Base-by-base conservation (phyloP, 64 coral and sea anemone genomes). In the Hydrozoanthus tunicans region DNA sequence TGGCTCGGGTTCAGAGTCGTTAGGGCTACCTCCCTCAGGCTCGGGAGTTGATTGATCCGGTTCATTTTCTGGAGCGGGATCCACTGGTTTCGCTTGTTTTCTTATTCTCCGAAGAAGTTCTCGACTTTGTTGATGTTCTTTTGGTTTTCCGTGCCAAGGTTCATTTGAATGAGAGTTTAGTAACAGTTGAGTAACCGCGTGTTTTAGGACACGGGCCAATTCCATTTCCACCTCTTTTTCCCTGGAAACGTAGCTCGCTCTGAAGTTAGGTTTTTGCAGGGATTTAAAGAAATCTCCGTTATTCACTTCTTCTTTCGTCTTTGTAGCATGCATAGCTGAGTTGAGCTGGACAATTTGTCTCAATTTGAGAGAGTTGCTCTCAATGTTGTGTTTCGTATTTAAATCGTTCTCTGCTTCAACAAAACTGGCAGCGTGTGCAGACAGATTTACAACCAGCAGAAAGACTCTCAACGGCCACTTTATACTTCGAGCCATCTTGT, bases 1-100 rank as follows among this genome's bases (percentile, higher is more conserved):
- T 66, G 89, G 73, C 64, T 82, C 89, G 13, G 94, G 94, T 62
- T 93, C 53, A 56, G 92, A 86, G 4, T 81, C 68, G 27, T 4
- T 7, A 17, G 71, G 54, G 9, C 86, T 93, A 10, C 72, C 63
- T 54, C 17, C 60, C n/a, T 81, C 79, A 6, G 65, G 59, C 61
- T 93, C 83, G 43, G 85, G 69, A 32, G 23, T 74, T 69, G 62
- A 78, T 27, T 43, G 54, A 57, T 81, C 66, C 54, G 91, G 63
- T 73, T 77, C 25, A 26, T 27, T 81, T 17, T 92, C 71, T 59
- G 94, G 72, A 5, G 32, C 10, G 74, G 64, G 82, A 20, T 53
- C 12, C 70, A 70, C 82, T 17, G 82, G 82, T 5, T 70, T 85
- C 53, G 23, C 83, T 20, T 73, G 53, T 70, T 67, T 58, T 25